phyloP scores from a whole-genome alignment of 2,113 vertebrate species.

The Ahaetulla prasina region DNA sequence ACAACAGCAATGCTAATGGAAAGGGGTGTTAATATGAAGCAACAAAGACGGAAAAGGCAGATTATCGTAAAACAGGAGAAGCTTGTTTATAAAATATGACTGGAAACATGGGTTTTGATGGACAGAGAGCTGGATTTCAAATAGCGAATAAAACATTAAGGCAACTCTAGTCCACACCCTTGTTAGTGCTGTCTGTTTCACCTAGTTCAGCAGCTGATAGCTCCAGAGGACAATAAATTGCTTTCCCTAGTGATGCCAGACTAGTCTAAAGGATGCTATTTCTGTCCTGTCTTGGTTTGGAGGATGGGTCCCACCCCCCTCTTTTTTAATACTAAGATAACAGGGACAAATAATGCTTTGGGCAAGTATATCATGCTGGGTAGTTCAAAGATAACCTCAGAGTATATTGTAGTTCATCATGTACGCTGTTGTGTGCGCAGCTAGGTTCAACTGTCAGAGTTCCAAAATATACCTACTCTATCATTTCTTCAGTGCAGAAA shows the following conservation, averaged over 20 bases:
- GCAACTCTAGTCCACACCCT: background rate
- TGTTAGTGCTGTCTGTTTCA: background rate
- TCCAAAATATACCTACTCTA: fast-evolving
- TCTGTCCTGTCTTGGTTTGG: background rate
- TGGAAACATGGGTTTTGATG: background rate
- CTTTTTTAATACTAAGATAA: background rate
- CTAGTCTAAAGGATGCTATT: background rate
- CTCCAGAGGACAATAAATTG: background rate
- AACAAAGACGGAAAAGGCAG: background rate
- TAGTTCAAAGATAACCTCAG: fast-evolving
- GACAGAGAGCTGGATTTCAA: background rate
- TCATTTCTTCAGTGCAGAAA: fast-evolving
- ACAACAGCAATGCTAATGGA: background rate
- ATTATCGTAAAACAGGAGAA: background rate
- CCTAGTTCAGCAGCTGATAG: background rate
- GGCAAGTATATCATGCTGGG: background rate
- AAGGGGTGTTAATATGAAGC: background rate
- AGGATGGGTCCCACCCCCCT: background rate
- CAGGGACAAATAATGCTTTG: fast-evolving
- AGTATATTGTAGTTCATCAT: background rate
- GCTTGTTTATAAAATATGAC: background rate
- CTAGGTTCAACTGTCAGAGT: fast-evolving
- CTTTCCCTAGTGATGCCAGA: background rate
- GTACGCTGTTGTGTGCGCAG: background rate
- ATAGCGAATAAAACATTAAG: background rate